Evolutionary conservation across 2,113 vertebrate species (phyloP), one percentile per base, ranked within the genome.

Genomic region (Mustela nigripes): DNA sequence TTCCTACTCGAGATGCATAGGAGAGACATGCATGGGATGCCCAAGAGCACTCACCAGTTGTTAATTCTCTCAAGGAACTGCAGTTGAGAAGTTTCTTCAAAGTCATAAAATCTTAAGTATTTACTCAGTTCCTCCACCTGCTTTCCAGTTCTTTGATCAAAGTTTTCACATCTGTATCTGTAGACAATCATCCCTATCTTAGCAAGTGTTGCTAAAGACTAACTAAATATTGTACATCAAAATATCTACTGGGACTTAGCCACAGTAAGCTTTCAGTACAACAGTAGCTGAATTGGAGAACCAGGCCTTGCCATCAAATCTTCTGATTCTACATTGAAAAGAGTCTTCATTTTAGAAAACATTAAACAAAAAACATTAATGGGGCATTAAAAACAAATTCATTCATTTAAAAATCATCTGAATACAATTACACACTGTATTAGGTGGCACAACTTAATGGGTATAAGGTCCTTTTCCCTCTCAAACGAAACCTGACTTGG

Each of bases 51-150:
- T 67, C 63, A 33, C 39, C 45, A 42, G 78, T 11, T 31, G 90
- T 60, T 79, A 74, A 53, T 89, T 92, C 14, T 62, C 26, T 91
- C 56, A 39, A 91, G 50, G 18, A 93, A 95, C 24, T 60, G 50
- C 83, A 73, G 9, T 33, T 92, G 28, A 82, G 53, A 94, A 69
- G 76, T 11, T 22, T 89, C 33, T n/a, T 92, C 56, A 7, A 67
- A 89, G n/a, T 89, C 58, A 81, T 90, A 83, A 60, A 94, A 83
- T 60, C 21, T 89, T 89, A 50, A 39, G 14, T 60, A 96, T 91
- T 84, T 48, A 89, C 48, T 24, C 86, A 95, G 67, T 31, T 76
- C 33, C 83, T 83, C 31, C 56, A 85, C 42, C 69, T 95, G 74
- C 33, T 97, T 53, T 89, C 85, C 60, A 56, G 50, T n/a, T 92